Evolutionary conservation across 2,113 vertebrate species (phyloP).

Genomic region (Castor canadensis): DNA sequence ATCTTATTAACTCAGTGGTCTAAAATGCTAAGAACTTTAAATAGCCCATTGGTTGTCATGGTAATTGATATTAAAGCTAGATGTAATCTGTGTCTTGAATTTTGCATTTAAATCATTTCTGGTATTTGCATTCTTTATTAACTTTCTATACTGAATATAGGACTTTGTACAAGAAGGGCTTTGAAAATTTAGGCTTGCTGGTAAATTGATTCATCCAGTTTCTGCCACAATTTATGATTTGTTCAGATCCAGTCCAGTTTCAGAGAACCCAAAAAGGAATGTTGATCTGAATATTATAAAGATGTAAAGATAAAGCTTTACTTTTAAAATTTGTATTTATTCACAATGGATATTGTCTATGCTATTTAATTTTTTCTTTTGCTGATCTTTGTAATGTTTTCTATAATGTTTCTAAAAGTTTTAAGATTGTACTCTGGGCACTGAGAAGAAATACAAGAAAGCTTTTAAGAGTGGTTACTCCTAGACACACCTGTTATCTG

Average conservation of each 20-base stretch:
- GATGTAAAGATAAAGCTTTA: neutral
- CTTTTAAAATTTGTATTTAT: neutral
- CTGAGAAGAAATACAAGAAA: too few species aligned
- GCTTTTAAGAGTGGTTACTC: neutral
- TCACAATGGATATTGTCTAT: neutral
- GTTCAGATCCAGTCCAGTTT: neutral
- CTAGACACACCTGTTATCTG: neutral
- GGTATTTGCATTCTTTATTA: neutral
- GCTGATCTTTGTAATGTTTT: neutral
- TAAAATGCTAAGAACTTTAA: constrained; percentile 69
- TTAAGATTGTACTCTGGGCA: neutral
- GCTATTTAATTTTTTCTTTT: neutral
- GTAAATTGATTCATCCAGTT: neutral
- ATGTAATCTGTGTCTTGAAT: constrained; percentile 63
- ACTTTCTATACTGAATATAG: neutral
- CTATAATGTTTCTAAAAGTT: neutral
- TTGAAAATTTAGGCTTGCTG: neutral
- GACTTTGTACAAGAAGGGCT: neutral
- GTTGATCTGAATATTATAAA: neutral
- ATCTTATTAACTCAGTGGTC: constrained; percentile 56
- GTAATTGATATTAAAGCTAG: constrained; percentile 77
- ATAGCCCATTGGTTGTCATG: constrained; percentile 71
- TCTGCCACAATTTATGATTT: neutral
- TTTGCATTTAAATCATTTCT: constrained; percentile 57
- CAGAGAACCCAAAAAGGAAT: neutral